phyloP scores from a whole-genome alignment of 2,888 invertebrate genomes.

The Halictus ligatus region DNA sequence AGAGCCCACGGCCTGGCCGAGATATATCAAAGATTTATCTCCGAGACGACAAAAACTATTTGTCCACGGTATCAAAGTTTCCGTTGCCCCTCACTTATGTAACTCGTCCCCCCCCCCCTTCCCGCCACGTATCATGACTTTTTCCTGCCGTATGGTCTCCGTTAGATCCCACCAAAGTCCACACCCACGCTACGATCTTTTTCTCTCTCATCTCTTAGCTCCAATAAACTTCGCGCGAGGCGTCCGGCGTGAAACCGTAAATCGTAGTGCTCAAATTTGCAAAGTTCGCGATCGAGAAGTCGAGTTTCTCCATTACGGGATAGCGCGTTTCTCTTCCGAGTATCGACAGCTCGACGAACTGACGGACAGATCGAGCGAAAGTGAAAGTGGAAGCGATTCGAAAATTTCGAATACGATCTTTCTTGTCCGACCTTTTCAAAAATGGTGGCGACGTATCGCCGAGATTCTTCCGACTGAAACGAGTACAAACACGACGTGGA shows the following conservation, averaged over 20 bases:
- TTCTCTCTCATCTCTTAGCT: background rate
- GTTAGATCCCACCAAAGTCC: background rate
- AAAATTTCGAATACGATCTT: no score
- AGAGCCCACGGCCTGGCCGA: slow-evolving; percentile 18
- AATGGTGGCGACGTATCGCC: background rate
- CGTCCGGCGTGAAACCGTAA: no score
- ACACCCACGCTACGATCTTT: slow-evolving; percentile 16
- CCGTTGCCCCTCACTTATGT: background rate
- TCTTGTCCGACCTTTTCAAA: background rate
- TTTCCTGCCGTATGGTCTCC: background rate
- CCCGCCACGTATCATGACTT: background rate
- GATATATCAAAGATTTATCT: slow-evolving; percentile 50
- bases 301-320: no score
- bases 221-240: background rate
- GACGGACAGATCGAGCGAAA: no score
- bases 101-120: background rate
- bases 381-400: no score
- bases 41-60: slow-evolving; percentile 48
- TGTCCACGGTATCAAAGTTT: slow-evolving; percentile 30
- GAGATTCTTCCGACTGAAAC: background rate
- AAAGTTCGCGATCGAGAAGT: background rate
- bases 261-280: background rate
- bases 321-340: no score
- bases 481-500: background rate
- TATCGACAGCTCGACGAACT: no score